Conservation (phyloP, 2,797 vertebrate species). For the Zalophus californianus region DNA sequence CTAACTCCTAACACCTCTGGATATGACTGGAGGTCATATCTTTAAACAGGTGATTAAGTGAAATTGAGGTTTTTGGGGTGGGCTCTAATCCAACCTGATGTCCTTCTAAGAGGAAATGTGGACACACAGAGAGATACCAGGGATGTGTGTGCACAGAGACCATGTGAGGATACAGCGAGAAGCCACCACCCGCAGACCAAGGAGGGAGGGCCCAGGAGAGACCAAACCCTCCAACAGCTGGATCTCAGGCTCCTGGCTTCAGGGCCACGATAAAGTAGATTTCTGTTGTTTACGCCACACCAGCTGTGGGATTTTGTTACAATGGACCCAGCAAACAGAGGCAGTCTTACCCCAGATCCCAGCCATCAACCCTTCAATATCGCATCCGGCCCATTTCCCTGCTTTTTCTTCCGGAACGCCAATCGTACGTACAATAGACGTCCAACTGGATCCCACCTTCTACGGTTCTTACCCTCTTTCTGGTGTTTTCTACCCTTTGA, state of each 20-base stretch:
- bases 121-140: neutral
- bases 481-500: neutral
- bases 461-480: neutral
- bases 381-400: neutral
- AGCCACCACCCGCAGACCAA: too few relatives aligned
- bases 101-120: neutral
- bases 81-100: neutral
- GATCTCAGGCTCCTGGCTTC: neutral
- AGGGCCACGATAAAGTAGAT: neutral
- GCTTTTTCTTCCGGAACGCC: neutral
- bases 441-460: neutral
- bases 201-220: neutral
- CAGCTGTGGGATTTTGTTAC: neutral
- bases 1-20: neutral
- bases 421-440: neutral
- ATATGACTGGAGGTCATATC: neutral
- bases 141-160: neutral
- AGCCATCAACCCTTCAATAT: too few relatives aligned
- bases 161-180: neutral
- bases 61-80: neutral
- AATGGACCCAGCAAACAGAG: too few relatives aligned
- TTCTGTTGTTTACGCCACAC: neutral
- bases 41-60: neutral
- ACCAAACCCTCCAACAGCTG: neutral
- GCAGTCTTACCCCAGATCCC: neutral